phyloP scores from a whole-genome alignment of 2,888 invertebrate genomes.

The Lamellibrachia satsuma region DNA sequence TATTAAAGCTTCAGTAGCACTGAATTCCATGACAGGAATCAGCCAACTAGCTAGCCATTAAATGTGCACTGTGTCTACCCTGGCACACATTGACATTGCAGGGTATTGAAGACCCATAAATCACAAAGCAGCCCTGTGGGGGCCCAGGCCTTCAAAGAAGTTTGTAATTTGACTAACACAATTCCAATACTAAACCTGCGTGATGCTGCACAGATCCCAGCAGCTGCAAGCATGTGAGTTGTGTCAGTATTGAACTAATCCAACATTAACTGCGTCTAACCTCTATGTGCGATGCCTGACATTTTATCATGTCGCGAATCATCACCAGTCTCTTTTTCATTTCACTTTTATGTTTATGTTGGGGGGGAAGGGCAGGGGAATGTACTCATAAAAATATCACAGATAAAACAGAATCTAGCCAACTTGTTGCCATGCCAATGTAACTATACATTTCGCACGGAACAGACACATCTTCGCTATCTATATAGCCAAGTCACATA shows the following conservation, averaged over 20 bases:
- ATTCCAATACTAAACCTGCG: conserved; percentile 9
- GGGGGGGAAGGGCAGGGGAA: not conserved
- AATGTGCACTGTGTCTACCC: not conserved
- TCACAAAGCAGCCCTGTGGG: not conserved
- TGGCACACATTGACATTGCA: not conserved
- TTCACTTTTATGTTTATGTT: no score
- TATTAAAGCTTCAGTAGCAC: conserved; percentile 2
- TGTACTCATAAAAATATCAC: not conserved
- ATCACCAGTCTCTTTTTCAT: no score
- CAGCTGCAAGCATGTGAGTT: not conserved
- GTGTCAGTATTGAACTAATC: not conserved
- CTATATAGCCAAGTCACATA: not conserved
- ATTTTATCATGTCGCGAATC: not conserved
- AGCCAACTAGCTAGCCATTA: not conserved
- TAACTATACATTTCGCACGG: not conserved
- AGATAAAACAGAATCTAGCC: not conserved
- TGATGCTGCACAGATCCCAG: not conserved
- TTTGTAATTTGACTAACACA: conserved; percentile 11
- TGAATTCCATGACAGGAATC: not conserved
- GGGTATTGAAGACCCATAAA: not conserved
- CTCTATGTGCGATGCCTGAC: not conserved
- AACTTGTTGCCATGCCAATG: not conserved
- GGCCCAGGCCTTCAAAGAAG: not conserved
- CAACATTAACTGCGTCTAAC: not conserved
- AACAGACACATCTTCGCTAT: not conserved